Conservation (phyloP, 2,888 invertebrate species). For the Noctuana brunneofusca region DNA sequence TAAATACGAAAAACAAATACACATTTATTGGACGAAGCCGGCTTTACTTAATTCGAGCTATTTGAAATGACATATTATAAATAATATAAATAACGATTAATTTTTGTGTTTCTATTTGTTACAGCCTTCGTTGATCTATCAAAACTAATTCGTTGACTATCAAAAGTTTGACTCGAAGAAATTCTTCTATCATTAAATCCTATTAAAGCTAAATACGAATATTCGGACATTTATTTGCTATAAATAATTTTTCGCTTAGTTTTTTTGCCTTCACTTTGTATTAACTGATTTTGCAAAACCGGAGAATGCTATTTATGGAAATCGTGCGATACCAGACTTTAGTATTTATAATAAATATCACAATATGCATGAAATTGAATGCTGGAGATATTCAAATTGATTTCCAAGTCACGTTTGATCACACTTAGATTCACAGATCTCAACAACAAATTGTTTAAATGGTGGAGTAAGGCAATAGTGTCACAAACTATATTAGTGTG, state of each 20-base stretch:
- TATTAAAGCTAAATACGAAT: too few relatives aligned
- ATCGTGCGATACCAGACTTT: not conserved
- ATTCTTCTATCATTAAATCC: too few relatives aligned
- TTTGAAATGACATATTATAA: not conserved
- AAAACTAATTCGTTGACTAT: too few relatives aligned
- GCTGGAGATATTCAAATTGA: slow-evolving; percentile 2
- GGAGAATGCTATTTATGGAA: not conserved
- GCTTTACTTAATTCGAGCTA: not conserved
- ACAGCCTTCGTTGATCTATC: too few relatives aligned
- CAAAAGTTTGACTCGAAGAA: too few relatives aligned
- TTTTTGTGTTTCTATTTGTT: too few relatives aligned
- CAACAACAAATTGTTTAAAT: not conserved
- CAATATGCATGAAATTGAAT: slow-evolving; percentile 6
- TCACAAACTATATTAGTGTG: not conserved
- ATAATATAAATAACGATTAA: not conserved
- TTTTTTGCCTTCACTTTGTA: not conserved
- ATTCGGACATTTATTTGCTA: too few relatives aligned
- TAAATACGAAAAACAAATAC: not conserved
- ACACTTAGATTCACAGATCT: not conserved
- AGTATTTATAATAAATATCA: not conserved
- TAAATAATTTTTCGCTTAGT: not conserved
- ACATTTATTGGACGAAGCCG: not conserved
- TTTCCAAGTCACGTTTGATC: slow-evolving; percentile 5
- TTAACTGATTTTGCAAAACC: not conserved
- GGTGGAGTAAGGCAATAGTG: not conserved